phyloP scores from a whole-genome alignment of 1,140 invertebrate genomes.

The Phymorhynchus buccinoides region DNA sequence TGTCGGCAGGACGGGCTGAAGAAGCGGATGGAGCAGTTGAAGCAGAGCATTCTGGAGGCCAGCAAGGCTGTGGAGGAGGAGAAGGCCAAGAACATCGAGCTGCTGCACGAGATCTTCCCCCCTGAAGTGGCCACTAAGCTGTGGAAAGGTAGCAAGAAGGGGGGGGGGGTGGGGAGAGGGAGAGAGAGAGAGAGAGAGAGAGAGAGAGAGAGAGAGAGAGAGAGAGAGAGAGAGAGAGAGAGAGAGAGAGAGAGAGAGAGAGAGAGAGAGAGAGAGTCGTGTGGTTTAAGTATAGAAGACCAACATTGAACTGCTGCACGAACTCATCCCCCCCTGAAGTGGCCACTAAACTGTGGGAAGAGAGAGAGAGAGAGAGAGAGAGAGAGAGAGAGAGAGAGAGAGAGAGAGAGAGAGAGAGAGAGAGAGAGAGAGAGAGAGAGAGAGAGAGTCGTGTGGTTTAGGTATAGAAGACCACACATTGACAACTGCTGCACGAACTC shows the following conservation, averaged over 20 bases:
- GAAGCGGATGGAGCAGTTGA: constrained; percentile 94
- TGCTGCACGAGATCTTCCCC: constrained; percentile 95
- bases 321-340: constrained; percentile 96
- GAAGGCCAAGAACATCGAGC: constrained; percentile 93
- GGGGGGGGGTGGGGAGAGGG: too few species aligned
- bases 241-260: too few species aligned
- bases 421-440: too few species aligned
- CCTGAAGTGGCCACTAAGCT: constrained; percentile 92
- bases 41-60: constrained; percentile 93
- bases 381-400: too few species aligned
- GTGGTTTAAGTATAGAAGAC: too few species aligned
- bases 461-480: too few species aligned
- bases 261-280: too few species aligned
- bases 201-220: too few species aligned
- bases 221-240: too few species aligned
- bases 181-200: too few species aligned
- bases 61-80: constrained; percentile 92
- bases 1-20: constrained; percentile 95
- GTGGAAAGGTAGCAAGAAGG: constrained; percentile 82
- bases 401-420: too few species aligned
- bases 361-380: constrained; percentile 69
- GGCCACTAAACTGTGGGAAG: constrained; percentile 91
- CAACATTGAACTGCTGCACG: constrained; percentile 93
- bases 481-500: constrained; percentile 93
- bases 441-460: too few species aligned